phyloP scores from a whole-genome alignment of 1,140 invertebrate species.

The Drosophila insularis region DNA sequence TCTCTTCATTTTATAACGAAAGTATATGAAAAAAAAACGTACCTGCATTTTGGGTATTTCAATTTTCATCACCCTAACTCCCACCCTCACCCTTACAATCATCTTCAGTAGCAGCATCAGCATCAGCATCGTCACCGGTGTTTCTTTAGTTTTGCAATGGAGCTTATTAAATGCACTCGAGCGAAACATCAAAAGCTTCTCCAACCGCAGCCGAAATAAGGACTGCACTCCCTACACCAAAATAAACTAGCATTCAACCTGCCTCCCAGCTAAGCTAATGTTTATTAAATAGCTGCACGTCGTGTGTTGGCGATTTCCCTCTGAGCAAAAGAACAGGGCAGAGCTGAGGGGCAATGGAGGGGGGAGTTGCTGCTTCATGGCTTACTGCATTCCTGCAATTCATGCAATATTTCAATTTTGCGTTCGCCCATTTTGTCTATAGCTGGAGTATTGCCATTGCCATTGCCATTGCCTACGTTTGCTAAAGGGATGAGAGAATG shows the following conservation, averaged over 20 bases:
- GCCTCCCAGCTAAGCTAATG: constrained; percentile 35
- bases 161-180: constrained; percentile 73
- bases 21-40: too few relatives aligned
- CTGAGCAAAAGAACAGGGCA: constrained; percentile 10
- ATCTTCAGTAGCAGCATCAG: not conserved
- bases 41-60: not conserved
- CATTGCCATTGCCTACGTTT: constrained; percentile 14
- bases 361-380: constrained; percentile 21
- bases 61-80: not conserved
- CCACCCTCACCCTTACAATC: not conserved
- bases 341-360: not conserved
- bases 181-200: constrained; percentile 67
- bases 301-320: constrained; percentile 32
- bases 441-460: constrained; percentile 49
- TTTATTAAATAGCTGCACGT: constrained; percentile 74
- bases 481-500: constrained; percentile 21
- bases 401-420: constrained; percentile 74
- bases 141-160: not conserved
- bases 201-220: constrained; percentile 41
- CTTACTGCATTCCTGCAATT: constrained; percentile 67
- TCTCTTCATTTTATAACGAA: not conserved
- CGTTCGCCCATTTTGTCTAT: constrained; percentile 34
- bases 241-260: not conserved
- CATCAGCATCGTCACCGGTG: not conserved
- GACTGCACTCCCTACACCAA: not conserved